These are phyloP conservation scores for Tenebrosternarchus preto DNA, from an alignment of 2,113 vertebrate genomes.

Conservation along the genomic window DNA sequence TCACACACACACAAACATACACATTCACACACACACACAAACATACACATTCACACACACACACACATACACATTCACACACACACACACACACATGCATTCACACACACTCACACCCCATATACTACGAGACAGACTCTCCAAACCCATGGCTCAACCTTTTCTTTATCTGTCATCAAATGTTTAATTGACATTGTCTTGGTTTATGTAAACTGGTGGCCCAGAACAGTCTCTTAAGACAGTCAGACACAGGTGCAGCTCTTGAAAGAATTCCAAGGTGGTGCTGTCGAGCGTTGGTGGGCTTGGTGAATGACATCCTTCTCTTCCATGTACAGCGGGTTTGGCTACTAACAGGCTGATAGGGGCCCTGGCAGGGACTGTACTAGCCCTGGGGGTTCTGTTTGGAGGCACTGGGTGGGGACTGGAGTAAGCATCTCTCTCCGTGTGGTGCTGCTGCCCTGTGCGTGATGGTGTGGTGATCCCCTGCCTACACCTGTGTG, in stretches of 20 bases:
- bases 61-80: not conserved
- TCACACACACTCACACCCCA: not conserved
- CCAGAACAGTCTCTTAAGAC: not conserved
- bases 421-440: slow-evolving; percentile 98
- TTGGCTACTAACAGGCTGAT: slow-evolving; percentile 99
- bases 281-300: slow-evolving; percentile 54
- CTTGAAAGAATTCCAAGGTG: not conserved
- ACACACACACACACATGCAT: too few relatives aligned
- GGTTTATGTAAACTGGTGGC: not conserved
- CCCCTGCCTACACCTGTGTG: slow-evolving; percentile 78
- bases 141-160: not conserved
- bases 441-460: slow-evolving; percentile 86
- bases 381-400: slow-evolving; percentile 99
- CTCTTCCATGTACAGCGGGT: slow-evolving; percentile 96
- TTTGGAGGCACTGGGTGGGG: slow-evolving; percentile 99
- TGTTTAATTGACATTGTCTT: not conserved
- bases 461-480: slow-evolving; percentile 80
- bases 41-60: not conserved
- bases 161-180: not conserved
- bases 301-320: slow-evolving; percentile 79
- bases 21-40: not conserved
- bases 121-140: not conserved
- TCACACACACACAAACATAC: too few relatives aligned
- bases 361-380: slow-evolving; percentile 98
- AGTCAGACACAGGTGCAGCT: not conserved